Percentiles rank a stretch among this genome's conserved stretches.
Evolutionary conservation across 2,113 vertebrate genomes (phyloP).

Genomic region (Scopus umbretta): DNA sequence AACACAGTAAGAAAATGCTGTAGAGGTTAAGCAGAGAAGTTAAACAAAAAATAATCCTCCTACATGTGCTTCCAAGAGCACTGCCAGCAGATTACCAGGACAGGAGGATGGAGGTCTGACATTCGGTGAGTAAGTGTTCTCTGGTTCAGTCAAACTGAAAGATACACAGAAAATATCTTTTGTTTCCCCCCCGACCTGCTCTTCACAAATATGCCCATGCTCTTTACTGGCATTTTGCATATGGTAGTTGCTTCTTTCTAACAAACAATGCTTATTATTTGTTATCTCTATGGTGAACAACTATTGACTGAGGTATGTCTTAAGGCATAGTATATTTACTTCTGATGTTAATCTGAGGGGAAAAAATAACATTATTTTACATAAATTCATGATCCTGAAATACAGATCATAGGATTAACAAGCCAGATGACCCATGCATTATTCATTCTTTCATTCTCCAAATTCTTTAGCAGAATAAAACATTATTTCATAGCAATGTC

Average conservation of each 20-base stretch:
- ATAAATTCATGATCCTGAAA: not conserved
- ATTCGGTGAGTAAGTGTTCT: not conserved
- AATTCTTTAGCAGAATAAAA: not conserved
- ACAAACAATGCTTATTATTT: not conserved
- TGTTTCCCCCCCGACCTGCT: not conserved
- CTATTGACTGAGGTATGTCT: not conserved
- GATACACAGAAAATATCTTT: not conserved
- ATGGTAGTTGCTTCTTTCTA: not conserved
- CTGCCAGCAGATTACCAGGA: not conserved
- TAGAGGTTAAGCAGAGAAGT: conserved; percentile 30
- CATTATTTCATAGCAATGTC: not conserved
- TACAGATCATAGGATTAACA: not conserved
- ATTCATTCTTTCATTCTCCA: not conserved
- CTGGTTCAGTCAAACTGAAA: not conserved
- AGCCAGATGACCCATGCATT: not conserved
- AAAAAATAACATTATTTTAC: not conserved
- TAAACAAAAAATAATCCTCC: conserved; percentile 39
- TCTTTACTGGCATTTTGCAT: not conserved
- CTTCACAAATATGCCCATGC: not conserved
- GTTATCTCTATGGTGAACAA: not conserved
- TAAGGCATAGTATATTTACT: not conserved
- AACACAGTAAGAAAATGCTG: not conserved
- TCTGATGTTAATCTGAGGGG: not conserved
- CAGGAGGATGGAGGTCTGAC: not conserved
- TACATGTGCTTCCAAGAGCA: not conserved